Evolutionary conservation across 2,113 vertebrate species (phyloP).

Genomic region (Mandrillus leucophaeus): DNA sequence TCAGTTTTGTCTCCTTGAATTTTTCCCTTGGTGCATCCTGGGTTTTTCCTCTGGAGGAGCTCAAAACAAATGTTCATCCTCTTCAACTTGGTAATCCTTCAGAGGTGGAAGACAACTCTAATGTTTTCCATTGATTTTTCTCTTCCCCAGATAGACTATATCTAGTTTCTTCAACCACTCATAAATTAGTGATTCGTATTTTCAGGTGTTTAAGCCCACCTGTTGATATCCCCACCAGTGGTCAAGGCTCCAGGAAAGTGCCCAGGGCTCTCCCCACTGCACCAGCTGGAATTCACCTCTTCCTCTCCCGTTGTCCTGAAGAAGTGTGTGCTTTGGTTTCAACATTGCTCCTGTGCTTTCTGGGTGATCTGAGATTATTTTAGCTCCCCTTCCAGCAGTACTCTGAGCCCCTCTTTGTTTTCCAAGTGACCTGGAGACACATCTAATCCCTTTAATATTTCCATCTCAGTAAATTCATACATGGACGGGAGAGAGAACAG

Average conservation of each 20-base stretch:
- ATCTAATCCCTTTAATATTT: neutral
- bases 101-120: neutral
- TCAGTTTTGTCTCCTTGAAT: neutral
- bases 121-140: neutral
- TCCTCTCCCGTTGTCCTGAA: neutral
- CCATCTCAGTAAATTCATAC: constrained; percentile 19
- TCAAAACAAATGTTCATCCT: neutral
- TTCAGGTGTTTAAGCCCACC: neutral
- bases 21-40: neutral
- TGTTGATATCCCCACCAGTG: too few relatives aligned
- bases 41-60: neutral
- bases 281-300: neutral
- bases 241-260: neutral
- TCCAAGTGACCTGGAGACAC: neutral
- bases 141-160: neutral
- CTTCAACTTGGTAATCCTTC: neutral
- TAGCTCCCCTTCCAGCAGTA: neutral
- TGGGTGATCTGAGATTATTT: neutral
- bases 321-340: neutral
- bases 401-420: neutral
- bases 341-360: neutral
- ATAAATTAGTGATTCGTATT: neutral
- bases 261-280: accelerated
- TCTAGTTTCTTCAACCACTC: neutral
- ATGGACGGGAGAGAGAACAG: neutral